Conservation (phyloP, 2,113 vertebrate genomes). For the Hippolais icterina region DNA sequence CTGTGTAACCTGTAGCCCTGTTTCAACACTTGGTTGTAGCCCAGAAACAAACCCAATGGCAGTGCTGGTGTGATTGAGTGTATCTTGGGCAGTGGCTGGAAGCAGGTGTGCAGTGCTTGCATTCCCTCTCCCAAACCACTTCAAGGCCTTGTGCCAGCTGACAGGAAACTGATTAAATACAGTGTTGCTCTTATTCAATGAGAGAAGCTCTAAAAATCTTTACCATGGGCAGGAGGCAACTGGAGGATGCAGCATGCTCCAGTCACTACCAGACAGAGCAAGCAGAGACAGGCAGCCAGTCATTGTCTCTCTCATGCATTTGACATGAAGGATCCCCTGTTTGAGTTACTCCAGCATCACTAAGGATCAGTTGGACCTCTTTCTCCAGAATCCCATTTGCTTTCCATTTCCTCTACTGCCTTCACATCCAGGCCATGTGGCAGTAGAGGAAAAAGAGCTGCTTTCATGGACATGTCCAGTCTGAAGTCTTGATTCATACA, state of each 20-base stretch:
- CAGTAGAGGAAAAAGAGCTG: background rate
- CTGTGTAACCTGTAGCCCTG: background rate
- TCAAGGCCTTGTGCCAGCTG: background rate
- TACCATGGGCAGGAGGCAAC: background rate
- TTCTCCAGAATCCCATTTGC: background rate
- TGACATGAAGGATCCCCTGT: background rate
- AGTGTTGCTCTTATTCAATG: rapidly evolving
- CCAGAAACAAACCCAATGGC: background rate
- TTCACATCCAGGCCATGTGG: background rate
- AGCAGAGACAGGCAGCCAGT: rapidly evolving
- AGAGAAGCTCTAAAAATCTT: background rate
- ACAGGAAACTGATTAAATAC: background rate
- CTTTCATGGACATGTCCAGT: background rate
- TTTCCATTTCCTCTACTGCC: background rate
- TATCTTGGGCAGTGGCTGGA: background rate
- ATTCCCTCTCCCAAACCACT: background rate
- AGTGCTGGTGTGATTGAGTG: rapidly evolving
- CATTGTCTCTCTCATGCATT: background rate
- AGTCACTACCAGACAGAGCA: background rate
- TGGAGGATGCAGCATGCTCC: background rate
- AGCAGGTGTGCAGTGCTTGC: background rate
- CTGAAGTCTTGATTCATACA: background rate
- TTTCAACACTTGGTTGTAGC: background rate
- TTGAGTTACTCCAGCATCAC: background rate
- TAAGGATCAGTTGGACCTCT: background rate